Evolutionary conservation across 1,140 invertebrate species (phyloP).

Genomic region (Trichomalopsis sarcophagae): DNA sequence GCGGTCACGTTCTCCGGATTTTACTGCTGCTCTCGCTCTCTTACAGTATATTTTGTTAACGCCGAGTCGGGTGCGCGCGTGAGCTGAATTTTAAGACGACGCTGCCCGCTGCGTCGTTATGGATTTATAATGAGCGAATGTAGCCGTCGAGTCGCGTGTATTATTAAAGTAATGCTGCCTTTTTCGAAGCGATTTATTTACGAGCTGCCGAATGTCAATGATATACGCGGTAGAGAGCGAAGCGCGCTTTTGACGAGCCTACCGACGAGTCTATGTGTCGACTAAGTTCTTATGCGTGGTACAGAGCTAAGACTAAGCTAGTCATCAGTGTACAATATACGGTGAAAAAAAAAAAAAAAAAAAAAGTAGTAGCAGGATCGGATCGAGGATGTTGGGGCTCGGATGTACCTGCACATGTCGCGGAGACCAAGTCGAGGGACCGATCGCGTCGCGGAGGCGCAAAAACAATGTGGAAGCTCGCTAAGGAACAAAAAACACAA

Average conservation of each 20-base stretch:
- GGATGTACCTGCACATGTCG: not conserved
- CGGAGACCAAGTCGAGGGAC: not conserved
- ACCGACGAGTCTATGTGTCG: not conserved
- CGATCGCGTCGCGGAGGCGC: not conserved
- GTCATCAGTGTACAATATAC: not conserved
- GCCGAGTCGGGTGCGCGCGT: not conserved
- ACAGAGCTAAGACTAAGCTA: constrained; percentile 5
- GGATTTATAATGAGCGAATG: not conserved
- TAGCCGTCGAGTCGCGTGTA: not conserved
- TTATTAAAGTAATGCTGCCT: not conserved
- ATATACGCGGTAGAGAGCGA: not conserved
- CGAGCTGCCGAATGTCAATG: not conserved
- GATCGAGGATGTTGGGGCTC: constrained; percentile 26
- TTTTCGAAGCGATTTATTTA: not conserved
- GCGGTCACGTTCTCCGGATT: not conserved
- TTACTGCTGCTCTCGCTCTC: not conserved
- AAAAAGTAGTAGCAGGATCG: constrained; percentile 2
- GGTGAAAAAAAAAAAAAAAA: not conserved
- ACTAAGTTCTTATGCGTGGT: no score
- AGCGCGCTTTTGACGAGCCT: not conserved
- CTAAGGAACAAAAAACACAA: not conserved
- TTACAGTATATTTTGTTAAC: not conserved
- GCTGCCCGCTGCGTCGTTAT: not conserved
- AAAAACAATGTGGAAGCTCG: not conserved
- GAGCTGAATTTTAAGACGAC: not conserved